These are phyloP conservation scores for Drosophila longiperda DNA, from an alignment of 2,888 invertebrate species.

Conservation along the genomic window DNA sequence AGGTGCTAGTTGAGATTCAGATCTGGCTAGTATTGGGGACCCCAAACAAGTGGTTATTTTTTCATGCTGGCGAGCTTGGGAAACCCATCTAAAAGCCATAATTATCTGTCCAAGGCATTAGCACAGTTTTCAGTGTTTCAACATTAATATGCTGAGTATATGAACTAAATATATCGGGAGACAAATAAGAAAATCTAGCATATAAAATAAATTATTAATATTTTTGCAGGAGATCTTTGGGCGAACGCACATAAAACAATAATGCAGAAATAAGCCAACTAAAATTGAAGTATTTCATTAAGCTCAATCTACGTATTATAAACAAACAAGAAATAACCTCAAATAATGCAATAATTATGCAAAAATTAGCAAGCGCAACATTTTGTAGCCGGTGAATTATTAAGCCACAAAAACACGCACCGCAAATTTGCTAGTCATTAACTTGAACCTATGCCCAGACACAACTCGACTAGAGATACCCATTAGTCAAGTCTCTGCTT, in stretches of 20 bases:
- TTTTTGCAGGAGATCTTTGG: background rate
- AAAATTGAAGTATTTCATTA: background rate
- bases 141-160: background rate
- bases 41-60: background rate
- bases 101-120: background rate
- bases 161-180: background rate
- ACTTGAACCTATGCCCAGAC: background rate
- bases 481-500: background rate
- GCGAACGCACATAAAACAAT: background rate
- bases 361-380: constrained; percentile 11
- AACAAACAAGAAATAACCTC: background rate
- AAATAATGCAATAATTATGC: background rate
- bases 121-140: background rate
- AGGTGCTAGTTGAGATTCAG: background rate
- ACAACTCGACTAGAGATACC: background rate
- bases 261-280: background rate
- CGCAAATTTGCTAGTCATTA: constrained; percentile 16
- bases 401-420: constrained; percentile 19
- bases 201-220: background rate
- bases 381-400: constrained; percentile 32
- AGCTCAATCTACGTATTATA: background rate
- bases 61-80: background rate
- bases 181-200: background rate
- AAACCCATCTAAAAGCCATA: background rate
- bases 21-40: background rate